phyloP scores from a whole-genome alignment of 2,797 vertebrate genomes.

The Acipenser ruthenus region DNA sequence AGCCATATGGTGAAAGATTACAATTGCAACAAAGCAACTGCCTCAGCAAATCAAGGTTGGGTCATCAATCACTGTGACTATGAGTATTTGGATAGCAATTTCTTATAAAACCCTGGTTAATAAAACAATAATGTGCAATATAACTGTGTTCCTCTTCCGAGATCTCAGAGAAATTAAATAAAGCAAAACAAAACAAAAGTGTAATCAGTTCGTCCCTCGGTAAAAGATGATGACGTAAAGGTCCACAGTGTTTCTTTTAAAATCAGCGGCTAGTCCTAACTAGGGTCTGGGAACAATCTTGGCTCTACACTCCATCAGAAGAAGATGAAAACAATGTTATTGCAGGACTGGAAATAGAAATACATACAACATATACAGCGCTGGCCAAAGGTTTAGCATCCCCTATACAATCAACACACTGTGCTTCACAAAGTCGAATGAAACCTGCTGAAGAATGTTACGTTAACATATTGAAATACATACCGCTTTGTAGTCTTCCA shows the following conservation, averaged over 20 bases:
- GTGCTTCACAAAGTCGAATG: too few species aligned
- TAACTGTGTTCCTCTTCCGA: conserved; percentile 10
- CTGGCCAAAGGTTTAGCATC: too few species aligned
- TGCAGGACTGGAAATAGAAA: not conserved
- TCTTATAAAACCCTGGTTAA: conserved; percentile 53
- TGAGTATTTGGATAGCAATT: conserved; percentile 62
- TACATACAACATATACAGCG: too few species aligned
- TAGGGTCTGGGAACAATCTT: not conserved
- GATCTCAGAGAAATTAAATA: conserved; percentile 12
- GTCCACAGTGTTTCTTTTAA: not conserved
- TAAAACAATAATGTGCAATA: conserved; percentile 56
- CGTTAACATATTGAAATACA: too few species aligned
- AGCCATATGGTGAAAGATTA: conserved; percentile 79
- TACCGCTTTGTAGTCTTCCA: too few species aligned
- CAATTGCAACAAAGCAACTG: conserved; percentile 67
- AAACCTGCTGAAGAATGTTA: too few species aligned
- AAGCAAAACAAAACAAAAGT: conserved; percentile 9
- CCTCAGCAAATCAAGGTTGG: conserved; percentile 71
- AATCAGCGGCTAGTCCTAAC: not conserved
- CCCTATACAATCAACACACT: too few species aligned
- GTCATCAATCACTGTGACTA: conserved; percentile 70
- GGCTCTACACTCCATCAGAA: not conserved
- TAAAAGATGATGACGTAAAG: not conserved
- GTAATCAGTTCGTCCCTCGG: not conserved
- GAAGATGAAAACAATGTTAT: not conserved